Evolutionary conservation across 2,797 vertebrate genomes (phyloP), one percentile per base, ranked within the genome.

Genomic region (Eulemur mongoz): DNA sequence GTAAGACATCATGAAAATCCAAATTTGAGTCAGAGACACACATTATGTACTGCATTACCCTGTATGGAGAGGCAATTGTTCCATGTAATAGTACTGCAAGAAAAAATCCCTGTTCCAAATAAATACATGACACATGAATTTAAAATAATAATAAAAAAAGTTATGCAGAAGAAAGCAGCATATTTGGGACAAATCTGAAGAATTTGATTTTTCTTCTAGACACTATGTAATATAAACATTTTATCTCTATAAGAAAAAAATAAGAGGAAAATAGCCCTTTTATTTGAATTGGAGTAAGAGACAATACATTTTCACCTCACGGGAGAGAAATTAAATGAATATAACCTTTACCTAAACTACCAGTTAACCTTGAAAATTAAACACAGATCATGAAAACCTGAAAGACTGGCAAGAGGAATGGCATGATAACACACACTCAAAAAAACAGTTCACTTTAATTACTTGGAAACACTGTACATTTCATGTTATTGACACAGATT

Each of bases 351-450:
- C 30, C 67, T 59, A 48, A 91, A 81, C 54, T 4, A 63, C 40
- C 35, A 81, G 23, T 93, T 52, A 96, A 40, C 12, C 18, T 30
- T 67, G 81, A 63, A 72, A 83, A 67, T 43, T 89, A 95, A 96
- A 91, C 54, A 72, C 23, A 92, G 22, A 43, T 18, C 61, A 91
- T 38, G 85, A 57, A 94, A 96, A 90, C 2, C 54, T 80, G 59
- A 97, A 96, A 88, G 40, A 14, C 32, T 38, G 38, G 23, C 11
- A 81, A n/a, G 75, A 90, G 27, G 25, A 48, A 25, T 20, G 3
- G 2, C 43, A 38, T 45, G 13, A 2, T 15, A 70, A 32, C 4
- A 54, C 2, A 73, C 2, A 50, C 7, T 76, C 23, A 32, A 57
- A 45, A 82, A 67, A 69, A 20, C 2, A 11, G 9, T 35, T 72